Conservation (phyloP, 2,113 vertebrate species). For the Microcebus ravelobensis region DNA sequence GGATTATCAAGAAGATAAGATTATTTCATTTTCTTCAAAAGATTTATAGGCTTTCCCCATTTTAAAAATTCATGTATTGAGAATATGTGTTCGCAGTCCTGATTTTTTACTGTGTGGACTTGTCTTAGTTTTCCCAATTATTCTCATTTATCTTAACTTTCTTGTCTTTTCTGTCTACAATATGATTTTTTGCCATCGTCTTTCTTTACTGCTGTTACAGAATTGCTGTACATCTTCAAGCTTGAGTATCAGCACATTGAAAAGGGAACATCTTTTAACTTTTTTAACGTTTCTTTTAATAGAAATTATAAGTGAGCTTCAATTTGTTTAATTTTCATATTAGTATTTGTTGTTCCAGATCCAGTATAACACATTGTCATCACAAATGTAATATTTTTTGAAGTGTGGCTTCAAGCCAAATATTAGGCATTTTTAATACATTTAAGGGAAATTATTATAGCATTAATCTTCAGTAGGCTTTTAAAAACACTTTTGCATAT, state of each 20-base stretch:
- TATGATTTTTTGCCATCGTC: neutral
- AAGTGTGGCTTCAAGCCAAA: neutral
- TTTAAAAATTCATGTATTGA: conserved; percentile 22
- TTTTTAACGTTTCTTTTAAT: neutral
- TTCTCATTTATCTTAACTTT: neutral
- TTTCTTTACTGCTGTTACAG: neutral
- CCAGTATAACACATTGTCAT: neutral
- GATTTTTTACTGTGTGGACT: neutral
- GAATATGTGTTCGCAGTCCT: neutral
- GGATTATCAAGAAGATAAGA: neutral
- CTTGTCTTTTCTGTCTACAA: neutral
- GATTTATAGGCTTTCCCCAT: neutral
- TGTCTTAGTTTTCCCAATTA: neutral
- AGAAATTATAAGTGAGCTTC: neutral
- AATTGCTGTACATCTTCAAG: neutral
- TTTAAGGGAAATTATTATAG: neutral
- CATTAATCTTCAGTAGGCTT: neutral
- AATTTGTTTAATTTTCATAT: neutral
- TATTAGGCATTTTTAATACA: neutral
- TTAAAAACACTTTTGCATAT: neutral
- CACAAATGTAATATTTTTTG: neutral
- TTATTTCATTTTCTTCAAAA: neutral
- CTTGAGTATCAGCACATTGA: neutral
- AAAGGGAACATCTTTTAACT: neutral
- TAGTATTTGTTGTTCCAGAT: neutral